Conservation (phyloP, 2,113 vertebrate species). For the Todiramphus chloris region DNA sequence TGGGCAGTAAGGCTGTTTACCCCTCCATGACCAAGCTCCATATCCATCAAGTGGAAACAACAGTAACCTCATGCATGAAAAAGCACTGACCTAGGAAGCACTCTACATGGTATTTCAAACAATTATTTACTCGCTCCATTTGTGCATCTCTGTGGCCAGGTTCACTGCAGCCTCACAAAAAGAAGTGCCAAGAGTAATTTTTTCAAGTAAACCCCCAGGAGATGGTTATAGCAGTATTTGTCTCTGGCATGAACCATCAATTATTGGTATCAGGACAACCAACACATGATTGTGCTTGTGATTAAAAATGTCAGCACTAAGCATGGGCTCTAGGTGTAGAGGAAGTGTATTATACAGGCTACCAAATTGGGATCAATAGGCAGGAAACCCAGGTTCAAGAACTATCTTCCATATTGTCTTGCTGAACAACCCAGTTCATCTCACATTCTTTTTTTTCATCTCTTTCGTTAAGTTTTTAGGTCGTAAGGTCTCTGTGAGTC, state of each 20-base stretch:
- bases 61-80: not conserved
- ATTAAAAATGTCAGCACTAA: not conserved
- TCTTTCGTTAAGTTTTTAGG: not conserved
- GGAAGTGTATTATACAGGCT: not conserved
- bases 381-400: not conserved
- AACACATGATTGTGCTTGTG: not conserved
- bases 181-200: not conserved
- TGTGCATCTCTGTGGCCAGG: not conserved
- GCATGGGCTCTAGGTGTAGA: not conserved
- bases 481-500: not conserved
- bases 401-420: not conserved
- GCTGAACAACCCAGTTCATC: not conserved
- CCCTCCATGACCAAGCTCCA: not conserved
- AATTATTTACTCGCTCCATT: not conserved
- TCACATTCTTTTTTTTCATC: not conserved
- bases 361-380: not conserved
- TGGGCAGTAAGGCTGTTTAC: not conserved
- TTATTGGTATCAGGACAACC: not conserved
- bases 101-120: not conserved
- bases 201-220: not conserved
- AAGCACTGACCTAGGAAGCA: not conserved
- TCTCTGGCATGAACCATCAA: not conserved
- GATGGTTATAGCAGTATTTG: not conserved
- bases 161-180: not conserved
- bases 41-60: not conserved